phyloP scores from a whole-genome alignment of 2,797 vertebrate genomes.

The Agapornis canus region DNA sequence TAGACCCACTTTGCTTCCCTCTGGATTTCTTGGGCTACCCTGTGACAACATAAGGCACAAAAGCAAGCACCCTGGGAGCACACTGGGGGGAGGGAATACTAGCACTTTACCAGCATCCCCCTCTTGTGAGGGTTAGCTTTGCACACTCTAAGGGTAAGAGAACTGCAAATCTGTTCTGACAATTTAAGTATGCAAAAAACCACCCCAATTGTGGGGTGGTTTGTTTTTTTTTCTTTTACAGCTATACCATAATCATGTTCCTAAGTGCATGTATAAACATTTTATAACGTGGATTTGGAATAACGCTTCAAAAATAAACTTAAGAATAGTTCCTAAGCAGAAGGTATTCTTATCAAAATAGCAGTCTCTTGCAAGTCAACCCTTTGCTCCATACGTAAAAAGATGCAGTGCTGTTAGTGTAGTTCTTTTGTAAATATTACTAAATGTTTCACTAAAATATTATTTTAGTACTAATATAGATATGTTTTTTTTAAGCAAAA shows the following conservation, averaged over 20 bases:
- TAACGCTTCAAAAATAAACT: slow-evolving; percentile 41
- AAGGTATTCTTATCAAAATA: slow-evolving; percentile 63
- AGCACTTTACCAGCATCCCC: neutral
- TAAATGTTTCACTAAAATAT: slow-evolving; percentile 3
- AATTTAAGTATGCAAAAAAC: slow-evolving; percentile 36
- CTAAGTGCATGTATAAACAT: slow-evolving; percentile 52
- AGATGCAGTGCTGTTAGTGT: slow-evolving; percentile 22
- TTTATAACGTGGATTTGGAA: slow-evolving; percentile 49
- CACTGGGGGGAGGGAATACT: neutral
- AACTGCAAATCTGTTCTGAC: slow-evolving; percentile 47
- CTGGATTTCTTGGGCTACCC: neutral
- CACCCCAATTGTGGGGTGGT: neutral
- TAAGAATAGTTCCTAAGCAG: slow-evolving; percentile 46
- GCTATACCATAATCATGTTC: neutral
- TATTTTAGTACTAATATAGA: neutral
- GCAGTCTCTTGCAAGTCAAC: slow-evolving; percentile 53
- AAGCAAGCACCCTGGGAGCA: fast-evolving
- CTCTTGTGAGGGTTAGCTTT: neutral
- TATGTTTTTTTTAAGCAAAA: neutral
- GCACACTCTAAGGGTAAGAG: neutral
- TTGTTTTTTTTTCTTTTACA: neutral
- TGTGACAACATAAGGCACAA: neutral
- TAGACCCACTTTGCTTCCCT: slow-evolving; percentile 9
- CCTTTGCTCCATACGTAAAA: slow-evolving; percentile 29
- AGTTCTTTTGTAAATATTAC: slow-evolving; percentile 33